Percentiles rank a stretch among this genome's conserved stretches.
phyloP scores from a whole-genome alignment of 2,888 invertebrate genomes.

The Petrophora chlorosata region DNA sequence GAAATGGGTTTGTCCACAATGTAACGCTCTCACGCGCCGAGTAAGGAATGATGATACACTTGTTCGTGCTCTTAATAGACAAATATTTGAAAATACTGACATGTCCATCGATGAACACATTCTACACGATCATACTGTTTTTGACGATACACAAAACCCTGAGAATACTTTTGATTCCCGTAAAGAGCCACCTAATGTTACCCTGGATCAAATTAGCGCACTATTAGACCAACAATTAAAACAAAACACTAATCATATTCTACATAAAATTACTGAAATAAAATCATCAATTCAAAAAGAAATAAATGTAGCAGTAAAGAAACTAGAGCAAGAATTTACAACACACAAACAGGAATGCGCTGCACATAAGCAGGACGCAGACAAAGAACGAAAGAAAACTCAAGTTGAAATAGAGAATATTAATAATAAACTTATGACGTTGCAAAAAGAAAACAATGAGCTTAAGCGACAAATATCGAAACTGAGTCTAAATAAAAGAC shows the following conservation, averaged over 20 bases:
- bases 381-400: neutral
- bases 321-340: neutral
- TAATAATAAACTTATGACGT: neutral
- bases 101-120: neutral
- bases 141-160: neutral
- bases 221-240: neutral
- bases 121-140: neutral
- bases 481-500: neutral
- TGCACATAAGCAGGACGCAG: neutral
- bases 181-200: neutral
- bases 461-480: neutral
- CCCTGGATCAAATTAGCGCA: neutral
- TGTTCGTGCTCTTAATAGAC: neutral
- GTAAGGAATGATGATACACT: neutral
- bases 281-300: neutral
- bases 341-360: neutral
- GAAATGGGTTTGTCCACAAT: neutral
- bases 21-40: neutral
- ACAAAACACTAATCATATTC: neutral
- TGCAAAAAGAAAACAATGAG: neutral
- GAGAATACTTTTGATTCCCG: neutral
- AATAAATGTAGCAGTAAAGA: neutral
- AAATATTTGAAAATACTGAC: neutral
- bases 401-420: neutral
- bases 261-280: neutral